Percentiles rank a stretch among this genome's conserved stretches.
Evolutionary conservation across 2,797 vertebrate genomes (phyloP).

Genomic region (Taenioides sp.): DNA sequence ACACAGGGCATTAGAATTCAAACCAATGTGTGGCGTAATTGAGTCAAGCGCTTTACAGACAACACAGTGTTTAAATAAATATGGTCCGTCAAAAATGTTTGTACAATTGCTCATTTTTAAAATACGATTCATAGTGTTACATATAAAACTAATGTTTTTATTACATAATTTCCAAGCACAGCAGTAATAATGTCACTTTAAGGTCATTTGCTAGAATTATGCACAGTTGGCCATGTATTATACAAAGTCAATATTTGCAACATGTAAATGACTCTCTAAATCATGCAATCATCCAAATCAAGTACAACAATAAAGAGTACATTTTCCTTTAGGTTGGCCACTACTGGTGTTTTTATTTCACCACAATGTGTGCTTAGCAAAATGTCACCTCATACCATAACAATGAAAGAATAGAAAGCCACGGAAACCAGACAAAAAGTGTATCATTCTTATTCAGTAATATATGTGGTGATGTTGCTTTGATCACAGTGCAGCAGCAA

Average conservation of each 20-base stretch:
- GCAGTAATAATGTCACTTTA: background rate
- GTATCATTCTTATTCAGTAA: background rate
- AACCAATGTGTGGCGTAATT: conserved; percentile 22
- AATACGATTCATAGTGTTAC: background rate
- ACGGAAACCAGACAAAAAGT: background rate
- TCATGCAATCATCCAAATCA: too few species aligned
- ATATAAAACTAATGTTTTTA: background rate
- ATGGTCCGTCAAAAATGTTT: background rate
- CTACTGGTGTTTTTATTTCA: background rate
- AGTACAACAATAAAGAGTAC: too few species aligned
- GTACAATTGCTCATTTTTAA: too few species aligned
- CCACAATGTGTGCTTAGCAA: background rate
- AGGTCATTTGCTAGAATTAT: background rate
- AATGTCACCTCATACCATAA: background rate
- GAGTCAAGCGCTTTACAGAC: background rate
- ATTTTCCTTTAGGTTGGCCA: background rate
- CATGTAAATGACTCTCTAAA: too few species aligned
- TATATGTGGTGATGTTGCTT: background rate
- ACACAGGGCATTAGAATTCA: conserved; percentile 1
- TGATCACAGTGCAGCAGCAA: background rate
- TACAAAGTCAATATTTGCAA: too few species aligned
- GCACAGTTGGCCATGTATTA: background rate
- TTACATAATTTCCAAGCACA: background rate
- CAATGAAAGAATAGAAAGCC: background rate
- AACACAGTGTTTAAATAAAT: background rate